Evolutionary conservation across 2,113 vertebrate genomes (phyloP).

Genomic region (Narcine bancroftii): DNA sequence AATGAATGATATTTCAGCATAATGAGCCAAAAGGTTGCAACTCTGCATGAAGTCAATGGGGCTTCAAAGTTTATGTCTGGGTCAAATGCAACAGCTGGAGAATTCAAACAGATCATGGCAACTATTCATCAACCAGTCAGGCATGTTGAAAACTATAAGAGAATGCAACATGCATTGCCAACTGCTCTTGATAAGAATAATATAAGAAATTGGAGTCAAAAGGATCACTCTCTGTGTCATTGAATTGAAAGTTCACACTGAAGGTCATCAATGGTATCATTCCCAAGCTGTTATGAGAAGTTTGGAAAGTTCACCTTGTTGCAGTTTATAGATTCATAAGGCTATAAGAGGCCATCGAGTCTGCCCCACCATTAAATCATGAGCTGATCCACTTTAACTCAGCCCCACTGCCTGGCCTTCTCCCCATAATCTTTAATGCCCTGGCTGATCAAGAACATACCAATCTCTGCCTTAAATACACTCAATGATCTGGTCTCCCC

Average conservation of each 20-base stretch:
- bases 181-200: not conserved
- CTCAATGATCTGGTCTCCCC: too few relatives aligned
- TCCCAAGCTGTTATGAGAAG: not conserved
- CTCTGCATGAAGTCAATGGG: not conserved
- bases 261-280: not conserved
- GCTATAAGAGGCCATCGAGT: too few relatives aligned
- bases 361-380: too few relatives aligned
- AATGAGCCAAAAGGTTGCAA: not conserved
- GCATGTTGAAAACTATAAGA: not conserved
- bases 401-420: too few relatives aligned
- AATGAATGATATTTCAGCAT: not conserved
- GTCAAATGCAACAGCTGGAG: not conserved
- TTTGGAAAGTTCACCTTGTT: not conserved
- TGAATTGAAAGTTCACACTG: not conserved
- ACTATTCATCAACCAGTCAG: not conserved
- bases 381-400: too few relatives aligned
- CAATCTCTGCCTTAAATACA: too few relatives aligned
- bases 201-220: slow-evolving; percentile 7
- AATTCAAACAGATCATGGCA: not conserved
- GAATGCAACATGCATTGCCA: not conserved
- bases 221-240: not conserved
- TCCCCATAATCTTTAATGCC: too few relatives aligned
- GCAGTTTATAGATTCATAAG: too few relatives aligned
- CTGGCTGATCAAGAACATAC: too few relatives aligned
- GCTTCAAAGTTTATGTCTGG: not conserved